These are phyloP conservation scores for Nomada lathburiana DNA, from an alignment of 2,888 invertebrate species.

Conservation along the genomic window DNA sequence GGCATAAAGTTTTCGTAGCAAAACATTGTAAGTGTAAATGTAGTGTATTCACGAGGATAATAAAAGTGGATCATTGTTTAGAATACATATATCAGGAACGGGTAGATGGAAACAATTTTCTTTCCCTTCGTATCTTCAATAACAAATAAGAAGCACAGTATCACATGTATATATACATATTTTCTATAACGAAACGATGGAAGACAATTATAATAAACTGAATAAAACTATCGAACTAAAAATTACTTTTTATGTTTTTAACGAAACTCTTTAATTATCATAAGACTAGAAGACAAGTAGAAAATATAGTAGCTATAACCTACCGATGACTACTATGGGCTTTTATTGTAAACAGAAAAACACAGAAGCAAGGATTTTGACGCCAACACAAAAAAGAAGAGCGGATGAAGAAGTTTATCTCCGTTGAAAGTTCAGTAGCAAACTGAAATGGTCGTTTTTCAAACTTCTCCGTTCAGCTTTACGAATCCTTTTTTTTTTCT, in stretches of 20 bases:
- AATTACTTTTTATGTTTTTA: background rate
- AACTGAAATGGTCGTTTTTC: conserved; percentile 42
- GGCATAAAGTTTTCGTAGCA: background rate
- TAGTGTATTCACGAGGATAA: too few relatives aligned
- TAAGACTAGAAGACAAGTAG: background rate
- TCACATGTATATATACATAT: background rate
- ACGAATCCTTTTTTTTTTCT: background rate
- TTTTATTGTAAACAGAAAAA: background rate
- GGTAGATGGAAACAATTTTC: too few relatives aligned
- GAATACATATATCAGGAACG: too few relatives aligned
- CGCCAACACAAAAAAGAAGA: conserved; percentile 8
- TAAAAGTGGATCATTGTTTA: too few relatives aligned
- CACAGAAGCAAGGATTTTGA: background rate
- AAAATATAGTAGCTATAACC: background rate
- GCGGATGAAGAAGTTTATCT: conserved; percentile 2
- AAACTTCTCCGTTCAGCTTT: conserved; percentile 25
- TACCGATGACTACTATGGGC: background rate
- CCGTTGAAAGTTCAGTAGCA: conserved; percentile 25
- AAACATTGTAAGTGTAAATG: background rate
- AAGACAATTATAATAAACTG: background rate
- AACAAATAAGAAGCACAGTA: background rate
- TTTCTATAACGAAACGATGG: background rate
- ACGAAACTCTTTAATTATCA: background rate
- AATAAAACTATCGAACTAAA: background rate
- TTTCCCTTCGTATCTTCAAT: background rate